Base-by-base conservation (phyloP, 2,888 invertebrate species). In the Zeuzera pyrina region DNA sequence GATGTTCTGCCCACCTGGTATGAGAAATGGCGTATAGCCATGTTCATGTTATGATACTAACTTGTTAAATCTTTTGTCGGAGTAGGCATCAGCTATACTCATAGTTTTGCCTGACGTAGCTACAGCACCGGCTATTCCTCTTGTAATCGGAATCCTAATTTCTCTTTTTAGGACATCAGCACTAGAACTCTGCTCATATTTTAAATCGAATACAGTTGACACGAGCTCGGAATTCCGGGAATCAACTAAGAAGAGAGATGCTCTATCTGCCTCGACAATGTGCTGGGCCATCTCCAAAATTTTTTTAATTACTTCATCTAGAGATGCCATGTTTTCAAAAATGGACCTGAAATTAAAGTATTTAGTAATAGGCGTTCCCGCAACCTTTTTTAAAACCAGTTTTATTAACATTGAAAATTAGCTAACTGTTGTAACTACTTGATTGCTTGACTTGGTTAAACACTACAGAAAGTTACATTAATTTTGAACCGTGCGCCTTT, bases 241-340 rank as follows among this genome's bases (percentile, higher is more conserved):
- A 68, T 94, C 94, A 1, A 94, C 87, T 2, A 94, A 84, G 58
- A 94, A 95, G 12, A 95, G 73, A 0, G 94, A 94, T 0, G 94
- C 93, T 16, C 94, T 73, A 57, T 95, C 94, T 1, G 94, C 94
- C 47, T 90, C 89, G 4, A 94, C 94, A 3, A 94, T 73, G 25
- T 88, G 85, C 60, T 93, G 93, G 0, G 93, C 93, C 57, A 91
- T 93, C 58, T 92, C 91, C 87, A 94, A 89, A 36, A 94, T 91
- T 59, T 92, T 91, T 63, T 91, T 89, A 16, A 94, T 92, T 1
- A 94, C 85, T 35, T 88, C 87, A 49, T 94, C 93, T 84, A 94
- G 89, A 43, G 91, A 92, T 28, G 92, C 89, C 87, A 94, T 94
- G 54, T 94, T 93, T 78, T 94, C 93, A 57, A 95, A 94, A 56